phyloP scores from a whole-genome alignment of 1,140 invertebrate genomes.

The Heterodera schachtii region DNA sequence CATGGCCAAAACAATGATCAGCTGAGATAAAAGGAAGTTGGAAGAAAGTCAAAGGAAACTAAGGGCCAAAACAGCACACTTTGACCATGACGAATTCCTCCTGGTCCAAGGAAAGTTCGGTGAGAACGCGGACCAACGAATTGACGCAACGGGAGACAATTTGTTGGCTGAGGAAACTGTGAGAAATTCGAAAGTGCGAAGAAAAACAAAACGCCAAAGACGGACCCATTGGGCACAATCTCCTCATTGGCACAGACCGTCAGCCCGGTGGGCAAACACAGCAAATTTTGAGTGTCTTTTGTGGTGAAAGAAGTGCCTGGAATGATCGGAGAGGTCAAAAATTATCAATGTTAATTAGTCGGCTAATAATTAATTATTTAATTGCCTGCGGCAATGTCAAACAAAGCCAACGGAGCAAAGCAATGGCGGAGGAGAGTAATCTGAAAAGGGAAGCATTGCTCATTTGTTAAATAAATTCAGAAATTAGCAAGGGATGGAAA shows the following conservation, averaged over 20 bases:
- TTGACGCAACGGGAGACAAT: slow-evolving; percentile 45
- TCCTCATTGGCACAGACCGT: slow-evolving; percentile 50
- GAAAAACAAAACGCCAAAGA: not conserved
- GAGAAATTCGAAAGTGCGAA: not conserved
- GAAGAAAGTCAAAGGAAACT: not conserved
- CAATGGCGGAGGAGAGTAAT: slow-evolving; percentile 47
- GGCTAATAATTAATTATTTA: not conserved
- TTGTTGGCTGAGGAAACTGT: slow-evolving; percentile 50
- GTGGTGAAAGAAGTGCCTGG: slow-evolving; percentile 33
- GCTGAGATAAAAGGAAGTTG: not conserved
- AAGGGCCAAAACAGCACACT: slow-evolving; percentile 19
- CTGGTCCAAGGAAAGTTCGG: slow-evolving; percentile 39
- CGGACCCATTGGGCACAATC: slow-evolving; percentile 45
- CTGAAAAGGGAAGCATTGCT: slow-evolving; percentile 14
- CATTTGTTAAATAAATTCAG: not conserved
- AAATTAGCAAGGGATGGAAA: not conserved
- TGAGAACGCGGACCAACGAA: slow-evolving; percentile 41
- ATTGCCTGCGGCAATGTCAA: slow-evolving; percentile 52
- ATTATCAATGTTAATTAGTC: no score
- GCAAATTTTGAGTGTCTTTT: slow-evolving; percentile 42
- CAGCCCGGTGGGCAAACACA: slow-evolving; percentile 54
- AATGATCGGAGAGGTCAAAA: not conserved
- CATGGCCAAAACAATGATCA: slow-evolving; percentile 36
- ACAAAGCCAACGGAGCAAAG: slow-evolving; percentile 53
- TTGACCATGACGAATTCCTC: slow-evolving; percentile 51